phyloP scores from a whole-genome alignment of 2,888 invertebrate genomes.

The Willowsia nigromaculata region DNA sequence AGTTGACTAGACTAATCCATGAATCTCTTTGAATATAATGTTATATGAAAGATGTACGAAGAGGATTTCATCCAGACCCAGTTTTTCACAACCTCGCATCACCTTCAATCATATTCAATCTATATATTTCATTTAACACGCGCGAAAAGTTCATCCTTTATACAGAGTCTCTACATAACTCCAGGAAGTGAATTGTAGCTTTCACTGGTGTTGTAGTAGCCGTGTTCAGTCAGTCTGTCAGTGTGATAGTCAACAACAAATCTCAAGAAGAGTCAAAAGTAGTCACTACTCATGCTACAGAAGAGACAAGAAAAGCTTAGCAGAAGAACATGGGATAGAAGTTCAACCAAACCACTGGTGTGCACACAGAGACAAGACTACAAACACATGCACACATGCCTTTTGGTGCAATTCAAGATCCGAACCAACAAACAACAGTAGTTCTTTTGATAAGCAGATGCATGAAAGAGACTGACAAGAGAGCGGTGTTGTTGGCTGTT shows the following conservation, averaged over 20 bases:
- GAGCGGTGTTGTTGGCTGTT: conserved; percentile 10
- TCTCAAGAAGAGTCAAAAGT: conserved; percentile 31
- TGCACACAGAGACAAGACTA: background rate
- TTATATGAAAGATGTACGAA: background rate
- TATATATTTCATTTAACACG: background rate
- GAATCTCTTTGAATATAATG: conserved; percentile 4
- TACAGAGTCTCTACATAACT: background rate
- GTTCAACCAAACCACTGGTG: background rate
- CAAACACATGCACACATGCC: too few species aligned
- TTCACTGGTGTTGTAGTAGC: background rate
- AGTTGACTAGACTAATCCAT: conserved; percentile 50
- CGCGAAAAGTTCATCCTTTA: background rate
- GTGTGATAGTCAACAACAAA: conserved; percentile 46
- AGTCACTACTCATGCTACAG: conserved; percentile 15
- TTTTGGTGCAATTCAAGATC: background rate
- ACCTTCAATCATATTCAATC: conserved; percentile 55
- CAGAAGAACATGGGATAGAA: background rate
- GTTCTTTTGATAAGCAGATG: background rate
- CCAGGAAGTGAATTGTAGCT: background rate
- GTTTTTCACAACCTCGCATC: conserved; percentile 42
- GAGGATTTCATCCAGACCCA: conserved; percentile 20
- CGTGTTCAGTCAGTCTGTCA: conserved; percentile 37
- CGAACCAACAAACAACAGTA: conserved; percentile 8
- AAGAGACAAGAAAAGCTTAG: background rate
- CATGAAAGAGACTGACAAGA: conserved; percentile 6